Percentiles rank a stretch among this genome's conserved stretches.
Conservation (phyloP, 2,888 invertebrate species). For the Euplagia quadripunctaria region DNA sequence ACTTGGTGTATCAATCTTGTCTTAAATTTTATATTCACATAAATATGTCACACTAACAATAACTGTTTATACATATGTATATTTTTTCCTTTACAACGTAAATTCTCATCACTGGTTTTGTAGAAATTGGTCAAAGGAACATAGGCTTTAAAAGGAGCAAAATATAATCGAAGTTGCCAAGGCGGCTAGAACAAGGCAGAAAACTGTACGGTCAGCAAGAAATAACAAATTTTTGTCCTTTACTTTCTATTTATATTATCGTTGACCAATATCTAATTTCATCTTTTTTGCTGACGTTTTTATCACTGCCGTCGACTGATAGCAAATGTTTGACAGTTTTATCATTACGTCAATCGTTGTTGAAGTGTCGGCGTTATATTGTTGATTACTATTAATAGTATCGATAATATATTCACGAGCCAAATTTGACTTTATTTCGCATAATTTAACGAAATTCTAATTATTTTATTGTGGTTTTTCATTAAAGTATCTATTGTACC, state of each 20-base stretch:
- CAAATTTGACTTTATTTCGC: not conserved
- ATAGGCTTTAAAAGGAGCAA: constrained; percentile 33
- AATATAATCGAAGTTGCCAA: constrained; percentile 37
- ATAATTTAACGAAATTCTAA: too few relatives aligned
- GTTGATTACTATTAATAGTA: not conserved
- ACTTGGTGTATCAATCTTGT: not conserved
- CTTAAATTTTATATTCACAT: not conserved
- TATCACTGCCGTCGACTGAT: constrained; percentile 19
- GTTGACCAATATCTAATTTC: constrained; percentile 34
- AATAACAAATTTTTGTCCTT: constrained; percentile 1
- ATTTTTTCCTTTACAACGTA: not conserved
- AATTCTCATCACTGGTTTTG: not conserved
- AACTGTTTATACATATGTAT: not conserved
- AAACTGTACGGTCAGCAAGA: constrained; percentile 48
- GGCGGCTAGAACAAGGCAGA: constrained; percentile 27
- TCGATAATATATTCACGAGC: not conserved
- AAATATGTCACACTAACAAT: not conserved
- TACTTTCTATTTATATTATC: not conserved
- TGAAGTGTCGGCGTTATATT: constrained; percentile 7
- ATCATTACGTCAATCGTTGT: constrained; percentile 33
- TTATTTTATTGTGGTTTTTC: not conserved
- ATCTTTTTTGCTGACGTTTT: constrained; percentile 27
- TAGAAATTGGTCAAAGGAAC: not conserved
- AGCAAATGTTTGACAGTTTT: constrained; percentile 33
- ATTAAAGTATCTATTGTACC: not conserved